Evolutionary conservation across 2,888 invertebrate species (phyloP).

Genomic region (Carabus problematicus): DNA sequence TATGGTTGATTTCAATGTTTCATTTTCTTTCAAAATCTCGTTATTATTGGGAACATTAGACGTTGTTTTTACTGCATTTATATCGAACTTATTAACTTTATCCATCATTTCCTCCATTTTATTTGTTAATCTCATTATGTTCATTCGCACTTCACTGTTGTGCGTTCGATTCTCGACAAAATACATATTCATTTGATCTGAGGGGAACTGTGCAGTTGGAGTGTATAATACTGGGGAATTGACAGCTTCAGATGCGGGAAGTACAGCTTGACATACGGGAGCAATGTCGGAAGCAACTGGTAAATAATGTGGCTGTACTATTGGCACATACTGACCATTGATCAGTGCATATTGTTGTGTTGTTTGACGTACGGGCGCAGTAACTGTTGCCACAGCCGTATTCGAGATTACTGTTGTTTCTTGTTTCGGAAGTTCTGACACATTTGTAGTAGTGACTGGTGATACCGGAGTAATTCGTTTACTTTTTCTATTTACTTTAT

Average conservation of each 20-base stretch:
- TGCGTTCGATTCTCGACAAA: slow-evolving; percentile 69
- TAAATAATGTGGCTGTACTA: slow-evolving; percentile 49
- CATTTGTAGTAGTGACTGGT: slow-evolving; percentile 18
- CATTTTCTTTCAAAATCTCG: slow-evolving; percentile 55
- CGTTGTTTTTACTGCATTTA: slow-evolving; percentile 41
- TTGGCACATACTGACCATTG: slow-evolving; percentile 52
- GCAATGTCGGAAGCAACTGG: slow-evolving; percentile 45
- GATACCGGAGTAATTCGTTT: slow-evolving; percentile 31
- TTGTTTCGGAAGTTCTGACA: slow-evolving; percentile 20
- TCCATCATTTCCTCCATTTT: slow-evolving; percentile 72
- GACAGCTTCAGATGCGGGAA: slow-evolving; percentile 33
- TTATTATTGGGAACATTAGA: slow-evolving; percentile 50
- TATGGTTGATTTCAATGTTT: slow-evolving; percentile 56
- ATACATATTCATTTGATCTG: slow-evolving; percentile 63
- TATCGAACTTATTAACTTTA: slow-evolving; percentile 55
- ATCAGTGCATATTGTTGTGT: slow-evolving; percentile 37
- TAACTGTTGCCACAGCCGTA: slow-evolving; percentile 22
- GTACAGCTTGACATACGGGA: slow-evolving; percentile 34
- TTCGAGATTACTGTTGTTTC: neutral
- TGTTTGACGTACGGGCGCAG: slow-evolving; percentile 13
- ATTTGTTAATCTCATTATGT: slow-evolving; percentile 67
- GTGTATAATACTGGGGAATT: slow-evolving; percentile 34
- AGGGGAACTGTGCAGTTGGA: slow-evolving; percentile 45
- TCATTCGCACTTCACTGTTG: slow-evolving; percentile 71
- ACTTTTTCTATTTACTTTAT: slow-evolving; percentile 44